These are phyloP conservation scores for Reticulitermes speratus DNA, from an alignment of 1,140 invertebrate species.

Conservation along the genomic window DNA sequence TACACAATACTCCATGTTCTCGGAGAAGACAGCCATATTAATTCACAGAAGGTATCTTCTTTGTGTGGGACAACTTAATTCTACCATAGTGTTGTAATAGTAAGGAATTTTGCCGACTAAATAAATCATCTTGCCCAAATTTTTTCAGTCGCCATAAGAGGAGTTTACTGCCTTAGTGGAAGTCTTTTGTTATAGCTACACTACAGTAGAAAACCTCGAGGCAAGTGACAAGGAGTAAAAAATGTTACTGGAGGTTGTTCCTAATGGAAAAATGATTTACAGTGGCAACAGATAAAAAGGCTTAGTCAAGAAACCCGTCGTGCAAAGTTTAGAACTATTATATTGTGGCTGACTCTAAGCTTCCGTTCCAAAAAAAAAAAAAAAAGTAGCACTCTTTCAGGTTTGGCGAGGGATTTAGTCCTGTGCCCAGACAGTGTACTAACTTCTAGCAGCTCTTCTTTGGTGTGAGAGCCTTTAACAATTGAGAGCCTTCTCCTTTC, in stretches of 20 bases:
- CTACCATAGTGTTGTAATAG: background rate
- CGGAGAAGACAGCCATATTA: background rate
- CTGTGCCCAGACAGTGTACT: background rate
- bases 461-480: background rate
- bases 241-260: conserved; percentile 14
- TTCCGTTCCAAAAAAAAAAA: background rate
- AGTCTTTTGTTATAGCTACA: background rate
- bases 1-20: too few species aligned
- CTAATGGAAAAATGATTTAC: conserved; percentile 19
- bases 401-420: background rate
- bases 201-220: background rate
- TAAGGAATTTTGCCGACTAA: background rate
- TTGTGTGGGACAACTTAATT: background rate
- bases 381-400: background rate
- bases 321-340: conserved; percentile 8
- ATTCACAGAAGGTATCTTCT: background rate
- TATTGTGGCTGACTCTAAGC: background rate
- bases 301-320: background rate
- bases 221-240: conserved; percentile 10
- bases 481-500: too few species aligned
- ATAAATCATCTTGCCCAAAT: background rate
- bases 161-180: background rate
- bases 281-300: conserved; percentile 6
- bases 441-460: background rate
- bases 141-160: background rate